Percentiles rank a stretch among this genome's conserved stretches.
Conservation (phyloP, 2,797 vertebrate genomes). For the Melanotaenia trifasciata region DNA sequence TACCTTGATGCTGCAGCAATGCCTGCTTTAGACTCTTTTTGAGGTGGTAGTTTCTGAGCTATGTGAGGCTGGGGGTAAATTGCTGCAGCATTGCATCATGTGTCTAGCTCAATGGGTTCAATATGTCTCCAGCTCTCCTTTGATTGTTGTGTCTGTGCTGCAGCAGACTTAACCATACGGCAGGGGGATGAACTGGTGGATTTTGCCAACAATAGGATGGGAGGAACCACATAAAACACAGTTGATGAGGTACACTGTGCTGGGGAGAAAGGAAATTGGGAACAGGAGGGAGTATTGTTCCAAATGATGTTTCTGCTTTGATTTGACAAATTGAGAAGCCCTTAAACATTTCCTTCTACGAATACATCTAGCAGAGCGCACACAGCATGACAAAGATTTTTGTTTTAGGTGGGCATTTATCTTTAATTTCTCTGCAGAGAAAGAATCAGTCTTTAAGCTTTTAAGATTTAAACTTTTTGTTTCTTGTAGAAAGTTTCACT, state of each 20-base stretch:
- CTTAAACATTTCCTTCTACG: constrained; percentile 76
- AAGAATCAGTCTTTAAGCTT: constrained; percentile 38
- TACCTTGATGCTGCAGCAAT: constrained; percentile 59
- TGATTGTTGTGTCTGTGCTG: constrained; percentile 83
- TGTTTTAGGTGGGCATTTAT: constrained; percentile 32
- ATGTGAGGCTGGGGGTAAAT: constrained; percentile 72
- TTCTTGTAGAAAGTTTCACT: constrained; percentile 41
- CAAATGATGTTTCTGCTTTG: constrained; percentile 74
- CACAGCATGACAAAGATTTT: constrained; percentile 48
- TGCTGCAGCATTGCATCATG: constrained; percentile 84
- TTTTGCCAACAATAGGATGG: constrained; percentile 74
- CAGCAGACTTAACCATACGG: constrained; percentile 56
- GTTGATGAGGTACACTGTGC: constrained; percentile 77
- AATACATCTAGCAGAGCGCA: constrained; percentile 49
- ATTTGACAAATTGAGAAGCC: constrained; percentile 83
- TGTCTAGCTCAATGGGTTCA: constrained; percentile 83
- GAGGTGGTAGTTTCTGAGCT: constrained; percentile 66
- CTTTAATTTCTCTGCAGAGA: constrained; percentile 38
- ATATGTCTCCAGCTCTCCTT: constrained; percentile 77
- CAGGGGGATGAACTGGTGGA: constrained; percentile 53
- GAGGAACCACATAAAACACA: constrained; percentile 82
- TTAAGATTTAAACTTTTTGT: constrained; percentile 10
- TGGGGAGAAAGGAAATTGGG: constrained; percentile 78
- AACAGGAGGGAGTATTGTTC: constrained; percentile 76
- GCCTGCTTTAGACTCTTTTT: constrained; percentile 50